Evolutionary conservation across 2,113 vertebrate genomes (phyloP), one percentile per base, ranked within the genome.

Genomic region (Sinocyclocheilus anshuiensis): DNA sequence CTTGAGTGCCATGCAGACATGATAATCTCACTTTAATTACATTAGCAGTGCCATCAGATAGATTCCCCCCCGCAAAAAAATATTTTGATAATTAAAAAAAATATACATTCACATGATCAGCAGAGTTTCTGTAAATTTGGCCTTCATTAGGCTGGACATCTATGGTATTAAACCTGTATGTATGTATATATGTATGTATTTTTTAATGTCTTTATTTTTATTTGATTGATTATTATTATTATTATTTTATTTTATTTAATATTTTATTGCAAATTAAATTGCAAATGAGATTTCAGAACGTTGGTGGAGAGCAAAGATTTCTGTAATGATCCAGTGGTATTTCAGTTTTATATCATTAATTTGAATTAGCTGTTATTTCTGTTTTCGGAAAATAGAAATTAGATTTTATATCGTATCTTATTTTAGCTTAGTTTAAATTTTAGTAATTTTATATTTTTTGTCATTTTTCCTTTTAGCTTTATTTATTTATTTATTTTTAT

Each of bases 11-110:
- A 95, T 95, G 95, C 95, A 94, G 95, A 96, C 96, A 95, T 96
- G 95, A 96, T 97, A 95, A 96, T 96, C 94, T 95, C 95, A 94
- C 94, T 95, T 96, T 96, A 97, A 97, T 97, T 96, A 96, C 96
- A 97, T 97, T 95, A 97, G 95, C 94, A 93, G 94, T 90, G 94
- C 95, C 95, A 96, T 96, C 96, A 33, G 29, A 33, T 33, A 33
- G 29, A 29, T 29, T 1, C 29, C 29, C 29, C 29, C 29, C 29
- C 29, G n/a, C n/a, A n/a, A 29, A 29, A 29, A 29, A 29, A 1
- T 2, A 29, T 29, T 29, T 29, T 29, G 29, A 29, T 29, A 2
- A 29, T 29, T 29, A 2, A 29, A 29, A 29, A 1, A 29, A 29
- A 2, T 18, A n/a, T 74, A 24, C 16, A 24, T 75, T 71, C 26